phyloP scores from a whole-genome alignment of 1,140 invertebrate species.

The Scaptomyza montana region DNA sequence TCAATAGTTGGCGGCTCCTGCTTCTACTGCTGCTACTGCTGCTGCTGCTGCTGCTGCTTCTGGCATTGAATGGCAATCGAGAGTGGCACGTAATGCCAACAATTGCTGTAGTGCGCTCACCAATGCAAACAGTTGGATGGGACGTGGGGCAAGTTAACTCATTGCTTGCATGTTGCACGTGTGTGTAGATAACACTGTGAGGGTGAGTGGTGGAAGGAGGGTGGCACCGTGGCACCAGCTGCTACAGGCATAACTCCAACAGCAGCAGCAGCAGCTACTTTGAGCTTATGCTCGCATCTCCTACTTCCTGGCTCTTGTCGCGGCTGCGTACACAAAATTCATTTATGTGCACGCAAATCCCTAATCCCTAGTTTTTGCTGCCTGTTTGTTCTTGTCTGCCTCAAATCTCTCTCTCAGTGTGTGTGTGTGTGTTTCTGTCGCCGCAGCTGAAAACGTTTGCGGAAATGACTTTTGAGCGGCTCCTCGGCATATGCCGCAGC shows the following conservation, averaged over 20 bases:
- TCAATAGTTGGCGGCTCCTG: constrained; percentile 74
- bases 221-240: constrained; percentile 26
- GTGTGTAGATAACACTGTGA: constrained; percentile 69
- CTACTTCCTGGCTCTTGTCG: constrained; percentile 6
- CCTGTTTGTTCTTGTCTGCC: constrained; percentile 47
- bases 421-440: constrained; percentile 1
- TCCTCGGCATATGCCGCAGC: constrained; percentile 57
- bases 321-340: constrained; percentile 73
- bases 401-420: neutral
- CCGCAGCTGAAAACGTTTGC: constrained; percentile 71
- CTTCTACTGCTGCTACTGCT: constrained; percentile 1
- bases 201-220: neutral
- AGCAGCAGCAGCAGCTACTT: constrained; percentile 20
- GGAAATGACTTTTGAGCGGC: constrained; percentile 81
- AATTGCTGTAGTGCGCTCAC: constrained; percentile 64
- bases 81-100: constrained; percentile 81
- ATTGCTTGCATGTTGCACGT: constrained; percentile 70
- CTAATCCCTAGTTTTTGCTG: constrained; percentile 79
- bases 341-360: constrained; percentile 82
- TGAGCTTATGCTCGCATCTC: constrained; percentile 31
- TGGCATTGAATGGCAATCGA: constrained; percentile 80
- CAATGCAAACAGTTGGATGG: constrained; percentile 61
- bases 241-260: neutral
- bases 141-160: constrained; percentile 39
- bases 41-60: constrained; percentile 38